Conservation (phyloP, 2,888 invertebrate genomes). For the Melipona bicolor region DNA sequence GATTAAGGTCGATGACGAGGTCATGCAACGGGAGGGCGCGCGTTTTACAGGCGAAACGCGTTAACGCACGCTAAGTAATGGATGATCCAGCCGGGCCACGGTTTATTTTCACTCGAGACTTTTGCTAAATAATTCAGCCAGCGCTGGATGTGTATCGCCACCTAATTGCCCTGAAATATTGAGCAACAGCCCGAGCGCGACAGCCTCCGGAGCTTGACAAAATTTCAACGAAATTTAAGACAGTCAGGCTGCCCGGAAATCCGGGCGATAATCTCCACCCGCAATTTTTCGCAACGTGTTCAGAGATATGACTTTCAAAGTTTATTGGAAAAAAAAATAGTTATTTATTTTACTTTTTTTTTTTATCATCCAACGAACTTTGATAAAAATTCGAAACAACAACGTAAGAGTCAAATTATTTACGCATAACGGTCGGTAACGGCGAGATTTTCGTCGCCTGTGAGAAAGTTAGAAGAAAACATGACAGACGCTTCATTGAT, state of each 20-base stretch:
- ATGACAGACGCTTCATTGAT: not conserved
- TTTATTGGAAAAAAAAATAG: too few species aligned
- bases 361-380: too few species aligned
- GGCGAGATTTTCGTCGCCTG: not conserved
- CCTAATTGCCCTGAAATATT: slow-evolving; percentile 78
- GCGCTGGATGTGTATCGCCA: slow-evolving; percentile 69
- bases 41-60: slow-evolving; percentile 69
- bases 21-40: slow-evolving; percentile 8
- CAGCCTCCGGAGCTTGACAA: slow-evolving; percentile 74
- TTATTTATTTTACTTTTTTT: too few species aligned
- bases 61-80: slow-evolving; percentile 70
- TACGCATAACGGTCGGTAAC: not conserved
- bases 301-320: not conserved
- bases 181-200: slow-evolving; percentile 47
- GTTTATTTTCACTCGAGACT: slow-evolving; percentile 72
- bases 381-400: too few species aligned
- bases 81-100: slow-evolving; percentile 56
- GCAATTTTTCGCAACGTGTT: not conserved
- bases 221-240: slow-evolving; percentile 74
- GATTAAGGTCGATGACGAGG: slow-evolving; percentile 64
- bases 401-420: not conserved
- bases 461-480: not conserved
- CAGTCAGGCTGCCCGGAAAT: not conserved
- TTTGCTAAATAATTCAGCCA: slow-evolving; percentile 75
- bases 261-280: too few species aligned